phyloP scores from a whole-genome alignment of 2,888 invertebrate species.

The Holacanthella duospinosa region DNA sequence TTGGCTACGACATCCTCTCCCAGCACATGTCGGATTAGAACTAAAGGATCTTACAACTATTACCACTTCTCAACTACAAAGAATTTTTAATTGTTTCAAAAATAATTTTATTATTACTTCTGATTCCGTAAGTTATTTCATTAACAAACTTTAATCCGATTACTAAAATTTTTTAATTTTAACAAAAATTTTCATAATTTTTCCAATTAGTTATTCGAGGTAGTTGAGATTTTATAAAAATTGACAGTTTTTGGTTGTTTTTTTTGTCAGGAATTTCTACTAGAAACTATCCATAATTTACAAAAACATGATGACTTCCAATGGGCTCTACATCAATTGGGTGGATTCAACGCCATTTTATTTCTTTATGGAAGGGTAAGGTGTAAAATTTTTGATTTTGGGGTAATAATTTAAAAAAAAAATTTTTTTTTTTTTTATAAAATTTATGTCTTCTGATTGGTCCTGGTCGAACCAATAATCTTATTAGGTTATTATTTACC shows the following conservation, averaged over 20 bases:
- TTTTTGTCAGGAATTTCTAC: constrained; percentile 24
- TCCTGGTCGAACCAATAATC: too few species aligned
- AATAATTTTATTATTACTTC: too few species aligned
- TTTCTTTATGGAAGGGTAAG: constrained; percentile 35
- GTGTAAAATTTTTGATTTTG: not conserved
- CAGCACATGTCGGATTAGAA: not conserved
- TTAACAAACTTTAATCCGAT: too few species aligned
- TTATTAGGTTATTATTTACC: too few species aligned
- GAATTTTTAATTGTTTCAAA: constrained; percentile 30
- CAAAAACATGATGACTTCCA: constrained; percentile 37
- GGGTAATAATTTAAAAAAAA: not conserved
- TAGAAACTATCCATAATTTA: constrained; percentile 24
- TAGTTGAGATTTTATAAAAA: too few species aligned
- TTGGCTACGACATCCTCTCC: not conserved
- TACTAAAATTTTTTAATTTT: too few species aligned
- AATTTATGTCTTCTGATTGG: not conserved
- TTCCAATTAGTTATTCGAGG: too few species aligned
- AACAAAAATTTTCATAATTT: too few species aligned
- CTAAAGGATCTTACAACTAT: not conserved
- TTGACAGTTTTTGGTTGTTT: too few species aligned
- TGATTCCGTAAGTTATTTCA: constrained; percentile 30
- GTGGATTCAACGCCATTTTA: constrained; percentile 33
- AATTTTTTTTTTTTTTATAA: not conserved
- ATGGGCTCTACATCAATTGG: constrained; percentile 37
- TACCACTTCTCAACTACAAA: not conserved